phyloP scores from a whole-genome alignment of 2,113 vertebrate species.

The Phyllostomus hastatus region DNA sequence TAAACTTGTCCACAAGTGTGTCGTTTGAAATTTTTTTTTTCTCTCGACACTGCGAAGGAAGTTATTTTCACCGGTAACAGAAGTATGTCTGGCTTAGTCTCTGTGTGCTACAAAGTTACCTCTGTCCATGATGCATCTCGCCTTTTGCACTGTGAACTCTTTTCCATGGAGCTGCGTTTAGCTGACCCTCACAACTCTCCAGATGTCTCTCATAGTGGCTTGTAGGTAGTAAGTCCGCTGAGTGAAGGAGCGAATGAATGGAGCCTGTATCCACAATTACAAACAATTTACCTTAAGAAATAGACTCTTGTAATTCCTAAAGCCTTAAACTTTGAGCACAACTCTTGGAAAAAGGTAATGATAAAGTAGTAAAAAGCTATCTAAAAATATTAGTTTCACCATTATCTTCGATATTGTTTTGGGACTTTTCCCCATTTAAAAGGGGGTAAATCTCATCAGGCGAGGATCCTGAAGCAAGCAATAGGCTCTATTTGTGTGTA shows the following conservation, averaged over 20 bases:
- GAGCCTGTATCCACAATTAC: background rate
- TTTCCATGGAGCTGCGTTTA: background rate
- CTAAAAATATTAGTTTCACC: constrained; percentile 25
- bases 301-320: background rate
- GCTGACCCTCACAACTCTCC: background rate
- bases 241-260: background rate
- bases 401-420: constrained; percentile 29
- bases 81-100: background rate
- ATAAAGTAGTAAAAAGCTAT: constrained; percentile 29
- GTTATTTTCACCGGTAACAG: background rate
- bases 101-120: background rate
- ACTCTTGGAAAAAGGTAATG: constrained; percentile 44
- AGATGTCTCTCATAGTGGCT: background rate
- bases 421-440: constrained; percentile 39
- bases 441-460: constrained; percentile 21
- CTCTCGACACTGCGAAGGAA: no score
- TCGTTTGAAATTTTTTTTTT: no score
- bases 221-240: background rate
- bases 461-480: constrained; percentile 1
- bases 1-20: no score
- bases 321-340: constrained; percentile 50
- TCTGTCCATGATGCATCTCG: background rate
- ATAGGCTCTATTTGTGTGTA: rapidly evolving
- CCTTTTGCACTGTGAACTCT: background rate
- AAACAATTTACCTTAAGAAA: constrained; percentile 27